Evolutionary conservation across 1,140 invertebrate species (phyloP).

Genomic region (Probaryconus sp.): DNA sequence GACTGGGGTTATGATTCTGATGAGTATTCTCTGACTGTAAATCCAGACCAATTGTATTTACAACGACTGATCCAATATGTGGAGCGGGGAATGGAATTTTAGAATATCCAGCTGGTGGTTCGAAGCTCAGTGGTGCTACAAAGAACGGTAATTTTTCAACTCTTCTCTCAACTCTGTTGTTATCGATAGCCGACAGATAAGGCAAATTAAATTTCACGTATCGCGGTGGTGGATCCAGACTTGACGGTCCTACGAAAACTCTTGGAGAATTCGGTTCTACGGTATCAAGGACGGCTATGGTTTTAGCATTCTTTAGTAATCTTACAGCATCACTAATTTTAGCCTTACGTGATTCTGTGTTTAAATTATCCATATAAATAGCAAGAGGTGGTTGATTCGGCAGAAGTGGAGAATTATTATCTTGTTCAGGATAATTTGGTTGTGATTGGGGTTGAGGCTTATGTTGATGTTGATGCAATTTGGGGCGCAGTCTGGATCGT

Average conservation of each 20-base stretch:
- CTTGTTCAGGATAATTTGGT: constrained; percentile 74
- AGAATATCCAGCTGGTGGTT: constrained; percentile 87
- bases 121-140: constrained; percentile 89
- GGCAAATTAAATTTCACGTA: constrained; percentile 90
- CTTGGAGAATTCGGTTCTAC: constrained; percentile 82
- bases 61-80: constrained; percentile 89
- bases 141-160: constrained; percentile 88
- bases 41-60: constrained; percentile 77
- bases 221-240: constrained; percentile 83
- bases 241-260: constrained; percentile 88
- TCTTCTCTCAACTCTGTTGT: constrained; percentile 84
- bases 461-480: constrained; percentile 62
- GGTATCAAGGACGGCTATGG: constrained; percentile 86
- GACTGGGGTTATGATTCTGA: constrained; percentile 61
- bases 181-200: constrained; percentile 86
- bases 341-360: constrained; percentile 74
- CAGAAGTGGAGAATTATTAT: constrained; percentile 61
- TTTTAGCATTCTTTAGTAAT: constrained; percentile 83
- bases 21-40: constrained; percentile 52
- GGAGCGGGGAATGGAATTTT: constrained; percentile 90
- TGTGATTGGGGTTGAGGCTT: constrained; percentile 71
- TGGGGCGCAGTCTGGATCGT: constrained; percentile 35
- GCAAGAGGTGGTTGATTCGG: constrained; percentile 89
- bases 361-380: constrained; percentile 83
- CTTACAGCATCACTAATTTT: constrained; percentile 84